Base-by-base conservation (phyloP, 2,888 invertebrate species). In the Eubasilissa splendida region DNA sequence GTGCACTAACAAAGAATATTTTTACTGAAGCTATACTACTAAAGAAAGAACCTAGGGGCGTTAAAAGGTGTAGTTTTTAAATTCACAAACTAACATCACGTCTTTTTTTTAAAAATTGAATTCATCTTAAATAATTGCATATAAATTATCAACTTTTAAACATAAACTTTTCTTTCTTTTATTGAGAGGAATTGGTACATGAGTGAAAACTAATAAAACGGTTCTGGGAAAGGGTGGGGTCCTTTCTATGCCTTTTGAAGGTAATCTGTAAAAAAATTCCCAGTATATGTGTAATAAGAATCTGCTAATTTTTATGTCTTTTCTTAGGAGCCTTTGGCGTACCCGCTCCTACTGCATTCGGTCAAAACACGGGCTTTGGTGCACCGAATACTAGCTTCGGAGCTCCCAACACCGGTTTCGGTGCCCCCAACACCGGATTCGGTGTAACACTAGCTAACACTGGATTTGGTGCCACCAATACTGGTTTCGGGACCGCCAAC, bases 381-480 rank as follows among this genome's bases (percentile, higher is more conserved):
- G 81, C 79, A 63, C 42, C 68, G 85, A 54, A 85, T 87, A 42
- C 83, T 7, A 81, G 79, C n/a, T 83, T 83, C 42, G 81, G 83
- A 56, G 86, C 87, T 10, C 70, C 83, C 9, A 79, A 76, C 56
- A 87, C 88, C 83, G 89, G 91, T 10, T 68, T 68, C 14, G 68
- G 68, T 50, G 52, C 87, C 10, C 56, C 83, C n/a, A 73, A 68
- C 52, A 87, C 88, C 83, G 89, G 91, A n/a, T 71, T 71, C 11
- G 71, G 71, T 53, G 71, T 54, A 22, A 56, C 42, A 5, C 42
- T 5, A 42, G 11, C 80, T 9, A 2, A 82, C 50, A 80, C 80
- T 7, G 75, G 82, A 10, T 88, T 88, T 85, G 88, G 88, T 4
- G 81, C 85, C 7, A 84, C 86, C 82, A 80, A 86, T 66, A 77